Conservation (phyloP, 2,888 invertebrate genomes). For the Panorpa germanica region DNA sequence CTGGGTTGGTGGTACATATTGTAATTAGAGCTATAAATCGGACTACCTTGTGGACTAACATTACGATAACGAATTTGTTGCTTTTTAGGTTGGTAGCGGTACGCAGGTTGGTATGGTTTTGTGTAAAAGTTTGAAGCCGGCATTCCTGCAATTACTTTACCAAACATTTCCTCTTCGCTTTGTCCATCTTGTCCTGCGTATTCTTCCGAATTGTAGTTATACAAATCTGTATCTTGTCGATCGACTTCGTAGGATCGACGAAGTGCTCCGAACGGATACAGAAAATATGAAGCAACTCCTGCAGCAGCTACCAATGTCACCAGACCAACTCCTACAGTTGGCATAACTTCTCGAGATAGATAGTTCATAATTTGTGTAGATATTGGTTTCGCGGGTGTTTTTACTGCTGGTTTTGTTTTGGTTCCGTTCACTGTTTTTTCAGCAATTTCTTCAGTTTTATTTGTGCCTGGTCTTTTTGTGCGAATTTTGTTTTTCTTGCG, state of each 20-base stretch:
- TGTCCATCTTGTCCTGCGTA: constrained; percentile 46
- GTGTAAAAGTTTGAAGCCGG: constrained; percentile 24
- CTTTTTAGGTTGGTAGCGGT: constrained; percentile 21
- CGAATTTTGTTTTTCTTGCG: constrained; percentile 11
- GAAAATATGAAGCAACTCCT: constrained; percentile 48
- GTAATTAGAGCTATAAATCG: constrained; percentile 6
- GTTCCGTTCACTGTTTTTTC: constrained; percentile 14
- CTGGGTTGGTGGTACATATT: constrained; percentile 7
- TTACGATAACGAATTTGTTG: constrained; percentile 29
- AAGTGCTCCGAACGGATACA: constrained; percentile 52
- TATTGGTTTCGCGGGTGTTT: constrained; percentile 32
- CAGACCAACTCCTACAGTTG: constrained; percentile 58
- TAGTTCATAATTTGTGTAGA: constrained; percentile 60
- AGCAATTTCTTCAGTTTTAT: constrained; percentile 10
- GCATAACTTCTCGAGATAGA: constrained; percentile 61
- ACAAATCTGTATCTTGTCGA: constrained; percentile 39
- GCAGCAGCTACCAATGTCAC: constrained; percentile 55
- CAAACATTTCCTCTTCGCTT: constrained; percentile 58
- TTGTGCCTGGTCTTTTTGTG: constrained; percentile 13
- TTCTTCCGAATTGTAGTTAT: constrained; percentile 47
- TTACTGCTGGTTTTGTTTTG: constrained; percentile 24
- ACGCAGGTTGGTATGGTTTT: constrained; percentile 9
- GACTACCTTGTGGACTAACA: too few relatives aligned
- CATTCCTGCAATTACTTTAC: constrained; percentile 55
- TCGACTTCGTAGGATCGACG: constrained; percentile 43